Evolutionary conservation across 2,797 vertebrate species (phyloP), one percentile per base, ranked within the genome.

Genomic region (Poeciliopsis infans): DNA sequence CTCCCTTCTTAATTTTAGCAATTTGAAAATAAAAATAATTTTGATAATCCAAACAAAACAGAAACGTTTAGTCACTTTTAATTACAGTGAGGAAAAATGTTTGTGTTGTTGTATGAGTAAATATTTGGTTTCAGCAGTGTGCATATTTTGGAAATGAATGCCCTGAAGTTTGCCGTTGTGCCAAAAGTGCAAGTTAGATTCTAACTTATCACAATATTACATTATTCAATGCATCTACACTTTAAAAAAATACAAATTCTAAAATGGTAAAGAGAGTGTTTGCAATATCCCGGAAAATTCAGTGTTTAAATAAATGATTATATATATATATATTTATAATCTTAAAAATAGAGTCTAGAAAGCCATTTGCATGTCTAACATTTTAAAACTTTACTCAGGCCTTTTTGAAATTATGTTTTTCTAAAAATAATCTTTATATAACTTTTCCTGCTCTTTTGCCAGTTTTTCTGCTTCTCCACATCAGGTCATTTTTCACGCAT

Each of bases 401-500:
- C 16, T 36, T 66, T 41, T 69, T 69, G 23, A 25, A 41, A 69
- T 69, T 1, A 41, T 41, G 10, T 43, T 41, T 69, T 69, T 70
- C 68, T 45, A 45, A 45, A 28, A 5, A 70, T 43, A 28, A 28
- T 45, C 25, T n/a, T 45, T 77, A 36, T 10, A 51, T 12, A 53
- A 51, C 28, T 46, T 7, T 12, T 39, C 20, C 13, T 57, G 31
- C 25, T 39, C 3, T 10, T 39, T n/a, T n/a, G 4, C 18, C 0
- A 0, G 5, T 45, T 41, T 16, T 12, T 15, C 39, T 45, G n/a
- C 57, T 39, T 41, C 74, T 79, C 76, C 79, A 53, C 72, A 45
- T 80, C 47, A 64, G 87, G 78, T 90, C 88, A 93, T 95, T 94
- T 90, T 83, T 94, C 94, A 89, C 76, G 77, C 33, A 72, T 90